Percentiles rank a stretch among this genome's conserved stretches.
These are phyloP conservation scores for Xyliphius kryptos DNA, from an alignment of 2,113 vertebrate genomes.

Conservation along the genomic window DNA sequence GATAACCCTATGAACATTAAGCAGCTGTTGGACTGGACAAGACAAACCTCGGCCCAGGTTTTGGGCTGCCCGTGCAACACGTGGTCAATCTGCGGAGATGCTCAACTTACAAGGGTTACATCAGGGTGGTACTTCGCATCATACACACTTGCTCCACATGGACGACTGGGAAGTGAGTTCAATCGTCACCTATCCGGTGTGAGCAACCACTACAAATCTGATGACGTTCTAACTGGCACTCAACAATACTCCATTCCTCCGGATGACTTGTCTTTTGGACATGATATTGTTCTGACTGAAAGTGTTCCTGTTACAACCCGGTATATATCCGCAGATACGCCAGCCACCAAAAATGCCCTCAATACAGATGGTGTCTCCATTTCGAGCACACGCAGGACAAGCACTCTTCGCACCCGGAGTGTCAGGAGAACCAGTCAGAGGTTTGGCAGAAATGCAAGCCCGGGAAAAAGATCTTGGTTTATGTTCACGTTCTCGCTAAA, in stretches of 20 bases:
- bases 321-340: not conserved
- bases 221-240: too few species aligned
- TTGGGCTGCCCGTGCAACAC: constrained; percentile 76
- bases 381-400: constrained; percentile 53
- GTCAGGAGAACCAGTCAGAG: constrained; percentile 58
- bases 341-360: constrained; percentile 19
- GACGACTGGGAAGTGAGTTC: too few species aligned
- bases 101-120: constrained; percentile 36
- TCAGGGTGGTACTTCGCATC: constrained; percentile 59
- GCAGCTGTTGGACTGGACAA: constrained; percentile 75
- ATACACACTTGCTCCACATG: constrained; percentile 51
- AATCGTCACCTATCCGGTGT: constrained; percentile 7
- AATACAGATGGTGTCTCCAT: constrained; percentile 29
- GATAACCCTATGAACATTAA: constrained; percentile 60
- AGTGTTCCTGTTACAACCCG: constrained; percentile 12
- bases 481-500: constrained; percentile 4
- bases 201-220: constrained; percentile 45
- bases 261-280: not conserved
- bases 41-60: constrained; percentile 61
- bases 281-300: constrained; percentile 24
- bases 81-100: constrained; percentile 53
- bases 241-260: not conserved
- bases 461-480: constrained; percentile 6
- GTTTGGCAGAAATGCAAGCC: constrained; percentile 16
- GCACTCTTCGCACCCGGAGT: constrained; percentile 61